Base-by-base conservation (phyloP, 2,113 vertebrate species). In the Chloropsis cyanopogon region DNA sequence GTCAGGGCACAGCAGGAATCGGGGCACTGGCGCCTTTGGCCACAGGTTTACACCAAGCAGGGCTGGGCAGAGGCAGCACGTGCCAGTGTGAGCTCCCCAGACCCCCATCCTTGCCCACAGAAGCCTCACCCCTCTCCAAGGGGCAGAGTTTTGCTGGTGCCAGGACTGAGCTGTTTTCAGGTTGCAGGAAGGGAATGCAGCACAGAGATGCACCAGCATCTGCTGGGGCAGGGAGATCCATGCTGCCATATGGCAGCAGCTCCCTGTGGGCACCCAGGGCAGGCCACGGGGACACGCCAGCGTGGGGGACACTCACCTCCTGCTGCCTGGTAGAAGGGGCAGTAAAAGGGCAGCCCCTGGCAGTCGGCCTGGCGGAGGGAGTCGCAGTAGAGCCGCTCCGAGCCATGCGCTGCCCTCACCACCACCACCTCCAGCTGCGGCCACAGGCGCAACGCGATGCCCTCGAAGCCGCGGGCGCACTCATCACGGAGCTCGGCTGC, bases 21-120 rank as follows among this genome's bases (percentile, higher is more conserved):
- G 96, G 9, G 98, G 97, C 2, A 2, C 81, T 14, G 95, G 88
- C 54, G 98, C 93, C 69, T 93, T 84, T 2, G 98, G 99, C 98
- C 99, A 99, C 79, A 99, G 95, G 97, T 98, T 99, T 79, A 99
- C 97, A 78, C 98, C 99, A 2, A 99, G 96, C 25, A 98, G 94
- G 56, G 98, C 99, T 99, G 96, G 25, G 37, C 33, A 84, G n/a
- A 75, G 16, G 14, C 28, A 59, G 19, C 6, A 1, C 0, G 1
- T 15, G 26, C 59, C 52, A 93, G 5, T 1, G 2, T 19, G 47
- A 89, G 10, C 12, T 29, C 37, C 22, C 10, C 52, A 7, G 7
- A 28, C 1, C 21, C 10, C 9, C 1, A 3, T 9, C 28, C 33
- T 39, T 39, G 29, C 56, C 50, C 23, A 18, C 2, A 9, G 2